A percentile compares a stretch with the other conserved stretches of the same genome.
phyloP scores from a whole-genome alignment of 2,113 vertebrate genomes.

The Bos indicus region DNA sequence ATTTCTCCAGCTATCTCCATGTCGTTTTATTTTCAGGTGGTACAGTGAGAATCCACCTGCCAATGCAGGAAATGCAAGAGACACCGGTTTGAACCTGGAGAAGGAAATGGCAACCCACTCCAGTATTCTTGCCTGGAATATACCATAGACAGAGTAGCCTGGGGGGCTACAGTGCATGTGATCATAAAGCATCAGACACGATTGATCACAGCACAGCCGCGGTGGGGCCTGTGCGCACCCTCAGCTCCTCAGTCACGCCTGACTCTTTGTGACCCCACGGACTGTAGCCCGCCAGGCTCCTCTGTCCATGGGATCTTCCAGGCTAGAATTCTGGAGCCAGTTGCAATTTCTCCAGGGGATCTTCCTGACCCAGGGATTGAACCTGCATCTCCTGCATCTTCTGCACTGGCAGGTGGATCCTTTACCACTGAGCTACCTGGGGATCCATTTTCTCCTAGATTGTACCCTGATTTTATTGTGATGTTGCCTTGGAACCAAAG shows the following conservation, averaged over 20 bases:
- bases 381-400: neutral
- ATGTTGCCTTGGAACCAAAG: neutral
- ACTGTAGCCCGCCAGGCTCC: neutral
- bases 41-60: neutral
- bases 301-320: neutral
- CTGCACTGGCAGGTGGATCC: neutral
- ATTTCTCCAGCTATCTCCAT: neutral
- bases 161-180: neutral
- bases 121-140: neutral
- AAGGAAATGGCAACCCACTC: neutral
- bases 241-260: neutral
- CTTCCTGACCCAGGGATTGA: neutral
- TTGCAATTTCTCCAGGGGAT: neutral
- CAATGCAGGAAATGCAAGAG: neutral
- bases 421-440: neutral
- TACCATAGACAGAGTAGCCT: neutral
- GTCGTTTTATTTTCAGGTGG: neutral
- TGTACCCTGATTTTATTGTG: neutral
- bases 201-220: neutral
- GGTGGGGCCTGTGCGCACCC: accelerated
- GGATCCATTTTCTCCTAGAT: neutral
- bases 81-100: neutral
- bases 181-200: neutral
- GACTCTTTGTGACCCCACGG: neutral
- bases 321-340: neutral